Base-by-base conservation (phyloP, 2,113 vertebrate species). In the Calidris pugnax region DNA sequence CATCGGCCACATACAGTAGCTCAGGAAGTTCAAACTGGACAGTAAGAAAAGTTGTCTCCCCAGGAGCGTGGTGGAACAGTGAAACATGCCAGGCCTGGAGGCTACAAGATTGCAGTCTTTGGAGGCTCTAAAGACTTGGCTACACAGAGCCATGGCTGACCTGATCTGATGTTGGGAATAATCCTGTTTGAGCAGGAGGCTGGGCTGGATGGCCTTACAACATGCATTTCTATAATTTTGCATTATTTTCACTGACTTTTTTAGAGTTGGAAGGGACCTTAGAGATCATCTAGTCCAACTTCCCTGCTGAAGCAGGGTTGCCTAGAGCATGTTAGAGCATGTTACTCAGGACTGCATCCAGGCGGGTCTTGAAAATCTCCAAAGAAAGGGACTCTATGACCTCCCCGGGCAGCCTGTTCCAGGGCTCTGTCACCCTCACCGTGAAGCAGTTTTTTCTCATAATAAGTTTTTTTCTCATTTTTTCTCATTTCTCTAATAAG, bases 21-120 rank as follows among this genome's bases (percentile, higher is more conserved):
- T 32, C 0, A 0, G 32, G 28, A 80, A 55, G 37, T 67, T 71
- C 33, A 53, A 13, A 9, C 8, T 86, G 75, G 14, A 32, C 0
- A 64, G 10, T 7, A 37, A 37, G 16, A 71, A 21, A 73, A 68
- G 47, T 7, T 62, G 7, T 76, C 76, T 84, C 33, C 35, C 53
- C 55, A 51, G 43, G 8, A 76, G 20, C 3, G 2, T 37, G 7
- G 32, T 79, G 33, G 47, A 75, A 45, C 20, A 59, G 21, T n/a
- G 50, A 62, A 95, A 48, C 22, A 7, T 45, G 39, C 12, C 22
- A 56, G 15, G 13, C 10, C 56, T 35, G 33, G 15, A 51, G 43
- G 37, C 30, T 30, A 45, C 0, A 1, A 35, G 5, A 76, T 5
- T 33, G 26, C 26, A 64, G 1, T 13, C 43, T 77, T 60, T 37